Base-by-base conservation (phyloP, 2,797 vertebrate species). In the Periparus ater region DNA sequence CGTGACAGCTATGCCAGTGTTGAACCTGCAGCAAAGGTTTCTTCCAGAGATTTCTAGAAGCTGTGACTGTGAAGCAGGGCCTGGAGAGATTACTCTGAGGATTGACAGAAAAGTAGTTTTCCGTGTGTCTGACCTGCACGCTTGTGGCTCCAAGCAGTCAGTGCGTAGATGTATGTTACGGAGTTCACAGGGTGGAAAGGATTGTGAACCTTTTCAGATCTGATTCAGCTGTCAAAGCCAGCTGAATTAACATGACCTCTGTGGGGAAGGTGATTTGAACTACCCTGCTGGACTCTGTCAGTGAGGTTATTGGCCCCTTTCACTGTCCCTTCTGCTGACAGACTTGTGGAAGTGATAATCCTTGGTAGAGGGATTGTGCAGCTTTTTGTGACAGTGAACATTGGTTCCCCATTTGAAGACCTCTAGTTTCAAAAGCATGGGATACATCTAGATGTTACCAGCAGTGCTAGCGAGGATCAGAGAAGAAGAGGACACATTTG, bases 31-130 rank as follows among this genome's bases (percentile, higher is more conserved):
- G 63, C 40, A 78, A 26, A 58, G 11, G 4, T 50, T 40, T 88
- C 11, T 17, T 73, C 8, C 11, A 26, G 53, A 70, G 60, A 60
- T 36, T 86, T 60, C 45, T 45, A 63, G 75, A 76, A 76, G 45
- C 32, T 50, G 42, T 92, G 44, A n/a, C 61, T 82, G 17, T 2
- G 4, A 67, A 74, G 45, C 8, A 2, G 48, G 4, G 10, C 62
- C 16, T 1, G 3, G 16, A 18, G 32, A 89, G 17, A 30, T 55
- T 0, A 0, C 54, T 62, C 36, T 48, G 21, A 57, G 21, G 34
- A 32, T 11, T 72, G 38, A 65, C 1, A 10, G 60, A 75, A 78
- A 78, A 68, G 27, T 61, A 32, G 34, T 63, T 88, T 88, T 72
- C 34, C 10, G 0, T 58, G 14, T 38, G 38, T 51, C 15, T 74